Evolutionary conservation across 2,797 vertebrate species (phyloP), one percentile per base, ranked within the genome.

Genomic region (Hapalemur alaotrensis): DNA sequence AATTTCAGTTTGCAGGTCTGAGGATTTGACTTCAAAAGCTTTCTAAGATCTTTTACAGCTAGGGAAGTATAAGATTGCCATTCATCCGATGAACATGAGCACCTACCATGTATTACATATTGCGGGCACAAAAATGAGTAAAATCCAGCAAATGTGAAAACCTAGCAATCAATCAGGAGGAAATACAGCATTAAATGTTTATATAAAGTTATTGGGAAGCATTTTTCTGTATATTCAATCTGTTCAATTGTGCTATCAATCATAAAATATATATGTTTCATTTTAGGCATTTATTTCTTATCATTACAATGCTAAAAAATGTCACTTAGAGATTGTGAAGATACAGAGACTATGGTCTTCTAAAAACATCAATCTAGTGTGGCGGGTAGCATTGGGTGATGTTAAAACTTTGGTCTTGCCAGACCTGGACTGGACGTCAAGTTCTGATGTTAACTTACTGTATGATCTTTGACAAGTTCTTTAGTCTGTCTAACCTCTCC

Each of bases 101-200:
- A 28, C 35, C 54, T 80, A 81, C 32, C 32, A 59, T n/a, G 7
- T 59, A 83, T 22, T 54, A 67, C 70, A 4, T 41, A 32, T 32
- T 57, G 28, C 38, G 93, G 92, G 72, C 70, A 80, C 23, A 75
- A 87, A 85, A 88, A 52, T 78, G 43, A 91, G 72, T 70, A 88
- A 95, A 93, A 96, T 70, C n/a, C 13, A 92, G 43, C n/a, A 79
- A 88, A 92, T 81, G 83, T 15, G 12, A 88, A 95, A 93, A 96
- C 59, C 50, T 6, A 90, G 50, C 25, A 81, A 61, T 61, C 63
- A 94, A 61, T 76, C 54, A 93, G 59, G 4, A 88, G 81, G 48
- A 52, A 65, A 72, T 80, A 15, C 17, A 83, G 28, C 48, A 95
- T 48, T 67, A 90, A 78, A 89, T 89, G 52, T 75, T 91, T 85